phyloP scores from a whole-genome alignment of 2,113 vertebrate genomes.

The Gymnarchus niloticus region DNA sequence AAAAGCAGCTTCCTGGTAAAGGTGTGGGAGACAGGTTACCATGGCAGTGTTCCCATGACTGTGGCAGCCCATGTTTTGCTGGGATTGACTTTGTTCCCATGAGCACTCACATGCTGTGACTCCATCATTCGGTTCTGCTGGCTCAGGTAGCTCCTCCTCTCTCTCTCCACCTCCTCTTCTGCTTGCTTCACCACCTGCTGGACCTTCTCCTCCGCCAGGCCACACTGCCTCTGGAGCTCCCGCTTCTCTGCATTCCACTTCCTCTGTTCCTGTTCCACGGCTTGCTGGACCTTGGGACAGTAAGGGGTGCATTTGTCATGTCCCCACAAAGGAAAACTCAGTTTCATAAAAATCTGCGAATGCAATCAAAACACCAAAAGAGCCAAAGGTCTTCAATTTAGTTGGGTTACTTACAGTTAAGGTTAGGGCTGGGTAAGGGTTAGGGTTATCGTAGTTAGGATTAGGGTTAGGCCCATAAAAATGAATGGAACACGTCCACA shows the following conservation, averaged over 20 bases:
- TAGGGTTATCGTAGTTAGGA: too few species aligned
- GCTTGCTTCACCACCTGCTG: slow-evolving; percentile 27
- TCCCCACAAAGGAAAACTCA: too few species aligned
- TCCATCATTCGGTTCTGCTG: slow-evolving; percentile 53
- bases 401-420: too few species aligned
- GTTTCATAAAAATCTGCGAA: too few species aligned
- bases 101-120: slow-evolving; percentile 57
- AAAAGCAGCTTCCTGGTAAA: background rate
- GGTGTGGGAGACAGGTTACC: background rate
- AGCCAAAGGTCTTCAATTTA: too few species aligned
- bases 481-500: too few species aligned
- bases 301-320: too few species aligned
- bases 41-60: background rate
- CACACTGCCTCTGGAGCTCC: slow-evolving; percentile 41
- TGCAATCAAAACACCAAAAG: too few species aligned
- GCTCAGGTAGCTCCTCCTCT: slow-evolving; percentile 37
- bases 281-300: slow-evolving; percentile 34
- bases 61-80: background rate
- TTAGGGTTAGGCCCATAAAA: too few species aligned
- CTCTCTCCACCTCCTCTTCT: slow-evolving; percentile 41
- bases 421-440: too few species aligned
- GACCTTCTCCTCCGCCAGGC: slow-evolving; percentile 50
- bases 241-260: slow-evolving; percentile 47
- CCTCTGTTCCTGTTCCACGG: slow-evolving; percentile 41
- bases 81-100: background rate